Evolutionary conservation across 1,140 invertebrate species (phyloP), one percentile per base, ranked within the genome.

Genomic region (Matsumurasca onukii): DNA sequence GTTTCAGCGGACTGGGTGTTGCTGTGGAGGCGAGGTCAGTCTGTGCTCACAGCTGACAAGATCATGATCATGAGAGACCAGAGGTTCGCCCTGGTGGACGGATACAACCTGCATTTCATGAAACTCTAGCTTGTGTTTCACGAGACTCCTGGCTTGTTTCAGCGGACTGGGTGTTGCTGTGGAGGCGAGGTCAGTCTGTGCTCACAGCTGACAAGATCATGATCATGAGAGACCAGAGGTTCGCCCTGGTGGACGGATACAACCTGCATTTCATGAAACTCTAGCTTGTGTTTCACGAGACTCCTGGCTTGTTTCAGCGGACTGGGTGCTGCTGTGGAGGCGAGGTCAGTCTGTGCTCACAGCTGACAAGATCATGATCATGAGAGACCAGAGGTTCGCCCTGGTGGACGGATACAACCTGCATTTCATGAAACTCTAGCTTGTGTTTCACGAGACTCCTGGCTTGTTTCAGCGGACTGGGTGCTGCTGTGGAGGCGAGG

Each of bases 51-150:
- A 9, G 88, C 88, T 1, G 85, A 85, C 48, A 86, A 84, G 66
- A 82, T 89, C n/a, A 89, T 88, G 84, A 87, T 89, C 62, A 88
- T 86, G 24, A 79, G 86, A 49, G 87, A 89, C 77, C 83, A 85
- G 69, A 77, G 88, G 67, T 85, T 89, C 77, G 80, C 85, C 48
- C 80, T 89, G 64, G 86, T 88, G 39, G 86, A 89, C 75, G 87
- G 87, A 5, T 89, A 86, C 76, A 88, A 88, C 76, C 78, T 89
- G 68, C 85, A 89, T 76, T 87, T 89, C 67, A 39, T 39, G 17
- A 39, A 17, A 17, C 5, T 39, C 34, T 5, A 39, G 34, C 5
- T 9, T 39, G 34, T 39, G 17, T 39, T 5, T 39, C 5, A 84
- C 84, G 25, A 83, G 87, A 73, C 84, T 88, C 5, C 80, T 82